Evolutionary conservation across 2,888 invertebrate genomes (phyloP).

Genomic region (Tetheella fluctuosa): DNA sequence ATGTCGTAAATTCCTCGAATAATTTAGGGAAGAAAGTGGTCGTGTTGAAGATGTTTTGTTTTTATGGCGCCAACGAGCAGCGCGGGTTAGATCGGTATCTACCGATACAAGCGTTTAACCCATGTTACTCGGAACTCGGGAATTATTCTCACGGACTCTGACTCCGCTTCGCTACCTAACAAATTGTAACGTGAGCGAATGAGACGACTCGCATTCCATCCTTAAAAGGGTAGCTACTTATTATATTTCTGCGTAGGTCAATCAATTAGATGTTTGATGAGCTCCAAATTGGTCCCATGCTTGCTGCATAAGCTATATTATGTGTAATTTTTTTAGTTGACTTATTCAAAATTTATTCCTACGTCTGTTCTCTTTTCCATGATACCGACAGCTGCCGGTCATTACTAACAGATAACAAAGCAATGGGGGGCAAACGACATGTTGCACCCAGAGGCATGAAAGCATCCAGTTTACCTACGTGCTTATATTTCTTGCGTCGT

Average conservation of each 20-base stretch:
- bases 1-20: slow-evolving; percentile 83
- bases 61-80: slow-evolving; percentile 83
- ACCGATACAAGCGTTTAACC: slow-evolving; percentile 81
- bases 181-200: slow-evolving; percentile 71
- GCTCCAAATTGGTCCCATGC: not conserved
- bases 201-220: slow-evolving; percentile 53
- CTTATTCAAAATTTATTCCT: not conserved
- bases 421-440: slow-evolving; percentile 43
- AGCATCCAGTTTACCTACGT: slow-evolving; percentile 48
- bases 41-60: slow-evolving; percentile 80
- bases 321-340: not conserved
- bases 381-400: slow-evolving; percentile 3
- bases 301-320: not conserved
- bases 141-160: slow-evolving; percentile 76
- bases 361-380: too few species aligned
- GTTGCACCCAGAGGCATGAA: slow-evolving; percentile 43
- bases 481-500: slow-evolving; percentile 48
- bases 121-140: slow-evolving; percentile 79
- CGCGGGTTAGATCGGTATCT: slow-evolving; percentile 82
- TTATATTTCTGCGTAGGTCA: slow-evolving; percentile 15
- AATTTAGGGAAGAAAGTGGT: slow-evolving; percentile 83
- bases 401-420: slow-evolving; percentile 10
- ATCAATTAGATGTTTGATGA: slow-evolving; percentile 7
- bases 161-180: slow-evolving; percentile 61
- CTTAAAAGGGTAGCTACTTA: slow-evolving; percentile 27